Conservation (phyloP, 2,888 invertebrate species). For the Acanthosoma haemorrhoidale region DNA sequence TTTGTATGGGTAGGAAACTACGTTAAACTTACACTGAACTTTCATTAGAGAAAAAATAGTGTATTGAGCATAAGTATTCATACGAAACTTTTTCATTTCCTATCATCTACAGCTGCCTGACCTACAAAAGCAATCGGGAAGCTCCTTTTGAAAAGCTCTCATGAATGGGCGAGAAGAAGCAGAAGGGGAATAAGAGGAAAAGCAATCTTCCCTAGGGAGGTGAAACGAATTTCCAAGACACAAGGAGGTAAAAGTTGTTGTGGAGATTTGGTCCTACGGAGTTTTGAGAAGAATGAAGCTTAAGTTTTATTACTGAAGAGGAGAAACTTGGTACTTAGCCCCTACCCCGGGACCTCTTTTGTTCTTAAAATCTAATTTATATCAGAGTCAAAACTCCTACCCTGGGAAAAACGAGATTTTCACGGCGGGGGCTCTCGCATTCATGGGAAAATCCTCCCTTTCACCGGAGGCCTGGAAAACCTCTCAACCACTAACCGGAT, state of each 20-base stretch:
- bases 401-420: slow-evolving; percentile 28
- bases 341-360: slow-evolving; percentile 11
- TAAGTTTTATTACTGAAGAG: slow-evolving; percentile 27
- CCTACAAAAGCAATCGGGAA: background rate
- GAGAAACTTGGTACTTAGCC: slow-evolving; percentile 30
- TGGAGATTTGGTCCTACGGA: slow-evolving; percentile 15
- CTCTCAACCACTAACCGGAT: slow-evolving; percentile 14
- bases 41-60: too few species aligned
- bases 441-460: slow-evolving; percentile 27
- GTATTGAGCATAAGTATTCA: too few species aligned
- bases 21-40: too few species aligned
- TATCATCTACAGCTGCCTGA: background rate
- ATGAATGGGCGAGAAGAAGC: background rate
- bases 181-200: too few species aligned
- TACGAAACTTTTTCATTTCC: background rate
- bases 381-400: slow-evolving; percentile 29
- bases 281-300: slow-evolving; percentile 30
- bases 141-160: background rate
- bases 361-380: slow-evolving; percentile 32
- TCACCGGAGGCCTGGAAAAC: slow-evolving; percentile 8
- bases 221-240: slow-evolving; percentile 15
- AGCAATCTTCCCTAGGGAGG: too few species aligned
- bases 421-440: slow-evolving; percentile 26
- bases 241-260: slow-evolving; percentile 17
- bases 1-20: too few species aligned